phyloP scores from a whole-genome alignment of 2,888 invertebrate genomes.

The Polietes domitor region DNA sequence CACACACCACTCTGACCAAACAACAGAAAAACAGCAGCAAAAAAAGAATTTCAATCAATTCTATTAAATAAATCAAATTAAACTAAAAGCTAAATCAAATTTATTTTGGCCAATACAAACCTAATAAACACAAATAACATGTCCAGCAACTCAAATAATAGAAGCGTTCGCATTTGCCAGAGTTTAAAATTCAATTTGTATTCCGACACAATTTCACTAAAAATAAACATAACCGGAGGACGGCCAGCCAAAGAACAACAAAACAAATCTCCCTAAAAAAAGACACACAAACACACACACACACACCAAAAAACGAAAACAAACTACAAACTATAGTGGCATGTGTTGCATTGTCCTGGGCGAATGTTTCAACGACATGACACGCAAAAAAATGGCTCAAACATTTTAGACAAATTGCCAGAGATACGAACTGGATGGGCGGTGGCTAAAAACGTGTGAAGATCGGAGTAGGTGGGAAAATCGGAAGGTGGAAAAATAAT shows the following conservation, averaged over 20 bases:
- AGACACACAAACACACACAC: neutral
- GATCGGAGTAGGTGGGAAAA: constrained; percentile 29
- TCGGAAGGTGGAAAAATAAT: constrained; percentile 50
- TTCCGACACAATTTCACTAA: constrained; percentile 56
- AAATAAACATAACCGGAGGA: constrained; percentile 45
- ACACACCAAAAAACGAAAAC: neutral
- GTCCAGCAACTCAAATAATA: constrained; percentile 39
- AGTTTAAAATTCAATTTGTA: constrained; percentile 54
- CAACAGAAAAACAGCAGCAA: neutral
- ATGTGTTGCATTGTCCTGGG: constrained; percentile 21
- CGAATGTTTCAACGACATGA: constrained; percentile 9
- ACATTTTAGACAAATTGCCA: constrained; percentile 57
- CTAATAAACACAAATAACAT: constrained; percentile 65
- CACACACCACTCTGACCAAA: neutral
- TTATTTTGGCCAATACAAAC: constrained; percentile 60
- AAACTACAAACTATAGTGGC: constrained; percentile 14
- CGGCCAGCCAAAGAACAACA: neutral
- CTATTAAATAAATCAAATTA: constrained; percentile 60
- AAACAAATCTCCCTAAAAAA: neutral
- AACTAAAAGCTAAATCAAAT: constrained; percentile 67
- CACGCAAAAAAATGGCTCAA: constrained; percentile 30
- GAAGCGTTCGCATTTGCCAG: constrained; percentile 45
- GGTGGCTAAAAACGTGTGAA: neutral
- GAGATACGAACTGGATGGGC: constrained; percentile 25
- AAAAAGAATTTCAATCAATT: constrained; percentile 32